A percentile compares a stretch with the other conserved stretches of the same genome.
phyloP scores from a whole-genome alignment of 1,140 invertebrate species.

The Pararge aegeria region DNA sequence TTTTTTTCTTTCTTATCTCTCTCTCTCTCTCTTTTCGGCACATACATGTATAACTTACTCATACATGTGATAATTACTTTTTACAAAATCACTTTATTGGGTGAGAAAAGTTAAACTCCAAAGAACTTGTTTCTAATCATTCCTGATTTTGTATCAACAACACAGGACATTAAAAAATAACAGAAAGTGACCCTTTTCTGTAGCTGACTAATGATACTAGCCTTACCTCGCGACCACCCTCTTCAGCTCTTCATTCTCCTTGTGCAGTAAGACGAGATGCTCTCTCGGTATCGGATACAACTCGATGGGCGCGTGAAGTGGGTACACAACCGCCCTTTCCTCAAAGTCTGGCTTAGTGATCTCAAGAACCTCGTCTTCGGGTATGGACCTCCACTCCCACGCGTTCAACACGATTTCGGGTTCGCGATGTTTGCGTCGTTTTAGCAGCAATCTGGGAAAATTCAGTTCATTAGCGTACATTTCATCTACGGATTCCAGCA shows the following conservation, averaged over 20 bases:
- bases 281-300: constrained; percentile 51
- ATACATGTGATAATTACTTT: no score
- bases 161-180: no score
- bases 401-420: constrained; percentile 38
- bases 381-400: constrained; percentile 71
- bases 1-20: no score
- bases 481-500: no score
- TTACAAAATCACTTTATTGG: no score
- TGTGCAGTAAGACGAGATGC: constrained; percentile 48
- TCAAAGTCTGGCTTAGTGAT: constrained; percentile 62
- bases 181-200: no score
- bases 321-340: constrained; percentile 77
- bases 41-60: no score
- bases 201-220: constrained; percentile 1
- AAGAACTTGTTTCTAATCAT: no score
- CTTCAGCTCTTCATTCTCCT: constrained; percentile 50
- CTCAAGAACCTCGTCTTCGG: constrained; percentile 59
- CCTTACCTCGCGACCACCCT: constrained; percentile 47
- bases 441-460: constrained; percentile 47
- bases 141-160: no score
- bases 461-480: no score
- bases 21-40: no score
- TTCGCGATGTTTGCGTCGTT: constrained; percentile 60
- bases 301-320: constrained; percentile 79
- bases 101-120: no score